These are phyloP conservation scores for Ctena decussata DNA, from an alignment of 2,888 invertebrate species.

Conservation along the genomic window DNA sequence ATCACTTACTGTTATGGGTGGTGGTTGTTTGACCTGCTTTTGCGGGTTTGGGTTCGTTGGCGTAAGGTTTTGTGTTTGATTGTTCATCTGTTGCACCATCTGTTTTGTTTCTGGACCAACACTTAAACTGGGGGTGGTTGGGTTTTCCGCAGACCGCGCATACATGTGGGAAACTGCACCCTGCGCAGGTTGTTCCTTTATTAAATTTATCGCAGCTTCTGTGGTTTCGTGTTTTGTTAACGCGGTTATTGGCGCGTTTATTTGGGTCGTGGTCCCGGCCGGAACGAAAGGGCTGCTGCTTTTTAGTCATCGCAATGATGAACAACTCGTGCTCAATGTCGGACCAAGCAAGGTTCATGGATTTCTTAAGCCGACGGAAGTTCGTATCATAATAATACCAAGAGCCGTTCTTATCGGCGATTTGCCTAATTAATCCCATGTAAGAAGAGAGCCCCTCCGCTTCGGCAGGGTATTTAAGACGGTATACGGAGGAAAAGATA, in stretches of 20 bases:
- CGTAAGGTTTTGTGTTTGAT: too few species aligned
- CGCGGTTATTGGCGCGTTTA: too few species aligned
- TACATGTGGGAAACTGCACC: neutral
- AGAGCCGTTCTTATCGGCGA: neutral
- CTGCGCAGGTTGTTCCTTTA: neutral
- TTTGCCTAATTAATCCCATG: neutral
- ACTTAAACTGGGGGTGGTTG: neutral
- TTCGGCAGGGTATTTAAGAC: neutral
- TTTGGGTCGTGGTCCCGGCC: too few species aligned
- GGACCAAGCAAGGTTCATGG: neutral
- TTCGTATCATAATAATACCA: conserved; percentile 1
- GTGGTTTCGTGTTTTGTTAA: too few species aligned
- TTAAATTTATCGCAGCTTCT: conserved; percentile 3
- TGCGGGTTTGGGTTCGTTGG: too few species aligned
- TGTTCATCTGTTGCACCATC: too few species aligned
- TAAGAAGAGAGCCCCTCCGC: neutral
- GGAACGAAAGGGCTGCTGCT: neutral
- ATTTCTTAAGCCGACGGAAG: neutral
- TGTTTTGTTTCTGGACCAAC: too few species aligned
- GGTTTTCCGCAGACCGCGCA: neutral
- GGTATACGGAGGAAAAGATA: neutral
- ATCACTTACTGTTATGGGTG: too few species aligned
- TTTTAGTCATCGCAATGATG: neutral
- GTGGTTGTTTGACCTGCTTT: too few species aligned
- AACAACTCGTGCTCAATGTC: neutral